phyloP scores from a whole-genome alignment of 2,797 vertebrate species.

The Choloepus didactylus region DNA sequence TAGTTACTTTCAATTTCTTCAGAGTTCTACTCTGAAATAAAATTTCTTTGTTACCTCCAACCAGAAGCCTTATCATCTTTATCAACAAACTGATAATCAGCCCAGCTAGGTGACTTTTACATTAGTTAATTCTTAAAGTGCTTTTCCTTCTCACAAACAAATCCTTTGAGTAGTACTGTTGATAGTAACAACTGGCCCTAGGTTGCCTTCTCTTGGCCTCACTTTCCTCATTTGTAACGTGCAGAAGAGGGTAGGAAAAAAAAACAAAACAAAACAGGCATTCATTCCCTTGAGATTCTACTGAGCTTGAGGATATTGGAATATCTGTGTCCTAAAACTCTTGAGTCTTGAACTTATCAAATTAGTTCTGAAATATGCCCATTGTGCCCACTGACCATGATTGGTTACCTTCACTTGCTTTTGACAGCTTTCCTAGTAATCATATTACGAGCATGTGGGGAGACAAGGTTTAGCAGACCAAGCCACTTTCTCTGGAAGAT shows the following conservation, averaged over 20 bases:
- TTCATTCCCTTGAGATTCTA: background rate
- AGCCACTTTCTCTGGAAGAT: background rate
- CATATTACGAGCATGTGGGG: background rate
- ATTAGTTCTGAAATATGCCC: background rate
- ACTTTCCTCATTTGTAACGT: background rate
- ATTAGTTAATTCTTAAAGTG: background rate
- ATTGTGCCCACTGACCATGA: background rate
- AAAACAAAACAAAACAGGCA: background rate
- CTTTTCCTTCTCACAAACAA: background rate
- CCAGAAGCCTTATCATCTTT: background rate
- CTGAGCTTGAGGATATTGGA: background rate
- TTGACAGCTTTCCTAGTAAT: background rate
- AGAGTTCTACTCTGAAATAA: conserved; percentile 2
- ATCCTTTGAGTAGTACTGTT: background rate
- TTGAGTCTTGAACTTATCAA: background rate
- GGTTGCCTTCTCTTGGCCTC: background rate
- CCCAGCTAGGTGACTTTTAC: background rate
- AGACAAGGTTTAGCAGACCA: background rate
- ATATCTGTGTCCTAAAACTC: background rate
- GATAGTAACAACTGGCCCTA: background rate
- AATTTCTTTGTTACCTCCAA: background rate
- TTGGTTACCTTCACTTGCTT: background rate
- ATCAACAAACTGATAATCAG: background rate
- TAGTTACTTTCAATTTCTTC: background rate
- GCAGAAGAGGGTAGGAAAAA: background rate